Base-by-base conservation (phyloP, 2,888 invertebrate genomes). In the Ectropis crepuscularia region DNA sequence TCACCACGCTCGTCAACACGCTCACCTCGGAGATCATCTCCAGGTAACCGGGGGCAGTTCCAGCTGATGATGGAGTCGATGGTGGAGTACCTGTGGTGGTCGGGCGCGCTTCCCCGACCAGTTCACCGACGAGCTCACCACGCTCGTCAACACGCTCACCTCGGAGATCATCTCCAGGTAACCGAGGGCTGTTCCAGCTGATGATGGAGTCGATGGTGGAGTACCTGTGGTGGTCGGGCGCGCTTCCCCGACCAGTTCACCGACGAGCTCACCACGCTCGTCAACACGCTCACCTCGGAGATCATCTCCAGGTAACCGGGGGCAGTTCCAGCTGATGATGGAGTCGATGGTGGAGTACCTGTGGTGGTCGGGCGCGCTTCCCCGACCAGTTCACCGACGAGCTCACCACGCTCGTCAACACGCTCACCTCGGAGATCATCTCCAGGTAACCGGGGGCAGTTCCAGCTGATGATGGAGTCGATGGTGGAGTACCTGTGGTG, bases 271-370 rank as follows among this genome's bases (percentile, higher is more conserved):
- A 95, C 96, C 49, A 96, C 97, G 0, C 94, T 99, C 36, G 96
- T 97, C 37, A 96, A 95, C 70, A 95, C 96, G 37, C 94, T 98
- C 64, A 97, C 97, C 5, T 94, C 96, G 0, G 98, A 98, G 83
- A 96, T 98, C 57, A 96, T 97, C 48, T 95, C 96, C 60, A 85
- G 89, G 91, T 90, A 38, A 28, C 11, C 12, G 95, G 95, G 98
- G 99, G 74, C 95, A 99, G 74, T 96, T 99, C 86, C 99, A 99
- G 87, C 92, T 99, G 59, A 97, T 98, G 89, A 93, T 97, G 10
- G 98, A 99, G 85, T 97, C 98, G 6, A 99, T 99, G 98, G 96
- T 96, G 66, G 98, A 98, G 78, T 97, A 98, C 83, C 87, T 99
- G 73, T 94, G 95, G 69, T 94, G 95, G 81, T 94, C 94, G 53